Base-by-base conservation (phyloP, 2,113 vertebrate species). In the Lagopus muta region DNA sequence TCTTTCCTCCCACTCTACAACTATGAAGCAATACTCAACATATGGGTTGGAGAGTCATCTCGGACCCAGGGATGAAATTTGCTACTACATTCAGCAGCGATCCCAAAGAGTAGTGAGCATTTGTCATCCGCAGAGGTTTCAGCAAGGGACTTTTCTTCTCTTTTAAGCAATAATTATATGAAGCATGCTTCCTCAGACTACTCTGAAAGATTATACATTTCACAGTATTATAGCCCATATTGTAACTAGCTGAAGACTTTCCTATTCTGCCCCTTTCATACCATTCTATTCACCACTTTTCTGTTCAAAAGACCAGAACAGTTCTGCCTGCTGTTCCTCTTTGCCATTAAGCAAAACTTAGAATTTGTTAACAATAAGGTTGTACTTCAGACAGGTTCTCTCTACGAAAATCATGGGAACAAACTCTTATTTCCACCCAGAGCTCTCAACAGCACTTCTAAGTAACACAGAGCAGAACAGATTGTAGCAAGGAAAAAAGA, bases 1-100 rank as follows among this genome's bases (percentile, higher is more conserved):
- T 86, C 77, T 52, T 90, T 93, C 86, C 81, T 96, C 90, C 90
- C 90, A 93, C 93, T 94, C 76, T 40, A 8, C 7, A 11, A 17
- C 58, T 65, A 57, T n/a, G 48, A 77, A 92, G 73, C 83, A 90
- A 90, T 81, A 38, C 58, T 79, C 74, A 89, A 48, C 30, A 57
- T 79, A 58, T 14, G 48, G 77, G 52, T 91, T 69, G 90, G 48
- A 87, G 34, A 82, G 47, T 36, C 9, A 3, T 42, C 62, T n/a
- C 21, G 50, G 75, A 50, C 20, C 21, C 19, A 60, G 34, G 36
- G 42, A 76, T 65, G 43, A 84, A 47, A 86, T 72, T 13, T 75
- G 36, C n/a, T 73, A 30, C 60, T 62, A 22, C 1, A 30, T 7
- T 54, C 64, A 73, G 42, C 55, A 77, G 27, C 19, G 32, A 82